phyloP scores from a whole-genome alignment of 2,113 vertebrate species.

The Burhinus bistriatus region DNA sequence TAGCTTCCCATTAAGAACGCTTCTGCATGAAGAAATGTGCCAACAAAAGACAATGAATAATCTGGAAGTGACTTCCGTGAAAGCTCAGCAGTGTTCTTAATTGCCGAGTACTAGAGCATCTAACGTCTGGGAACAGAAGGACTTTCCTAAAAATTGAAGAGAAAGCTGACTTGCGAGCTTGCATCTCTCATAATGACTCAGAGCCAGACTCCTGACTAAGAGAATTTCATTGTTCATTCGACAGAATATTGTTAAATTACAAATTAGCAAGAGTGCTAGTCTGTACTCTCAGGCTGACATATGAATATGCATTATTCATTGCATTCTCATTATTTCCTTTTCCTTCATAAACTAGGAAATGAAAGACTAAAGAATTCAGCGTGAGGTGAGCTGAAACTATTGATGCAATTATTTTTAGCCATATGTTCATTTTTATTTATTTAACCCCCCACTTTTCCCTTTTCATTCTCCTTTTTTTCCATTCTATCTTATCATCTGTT shows the following conservation, averaged over 20 bases:
- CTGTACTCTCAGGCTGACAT: neutral
- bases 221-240: conserved; percentile 16
- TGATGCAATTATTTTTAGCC: neutral
- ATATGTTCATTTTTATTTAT: neutral
- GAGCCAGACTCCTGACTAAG: conserved; percentile 36
- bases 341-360: conserved; percentile 12
- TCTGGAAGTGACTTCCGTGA: neutral
- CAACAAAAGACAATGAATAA: neutral
- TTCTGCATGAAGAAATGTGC: neutral
- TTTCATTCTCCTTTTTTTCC: neutral
- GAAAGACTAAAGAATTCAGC: neutral
- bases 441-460: neutral
- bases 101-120: neutral
- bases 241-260: conserved; percentile 29
- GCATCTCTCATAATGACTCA: conserved; percentile 7
- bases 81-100: neutral
- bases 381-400: neutral
- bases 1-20: neutral
- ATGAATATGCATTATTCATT: conserved; percentile 20
- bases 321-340: conserved; percentile 5
- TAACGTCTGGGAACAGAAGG: neutral
- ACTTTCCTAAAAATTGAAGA: neutral
- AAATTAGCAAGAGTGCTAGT: conserved; percentile 11
- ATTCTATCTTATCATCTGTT: neutral
- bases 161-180: neutral